Base-by-base conservation (phyloP, 2,888 invertebrate species). In the Gari tellinella region DNA sequence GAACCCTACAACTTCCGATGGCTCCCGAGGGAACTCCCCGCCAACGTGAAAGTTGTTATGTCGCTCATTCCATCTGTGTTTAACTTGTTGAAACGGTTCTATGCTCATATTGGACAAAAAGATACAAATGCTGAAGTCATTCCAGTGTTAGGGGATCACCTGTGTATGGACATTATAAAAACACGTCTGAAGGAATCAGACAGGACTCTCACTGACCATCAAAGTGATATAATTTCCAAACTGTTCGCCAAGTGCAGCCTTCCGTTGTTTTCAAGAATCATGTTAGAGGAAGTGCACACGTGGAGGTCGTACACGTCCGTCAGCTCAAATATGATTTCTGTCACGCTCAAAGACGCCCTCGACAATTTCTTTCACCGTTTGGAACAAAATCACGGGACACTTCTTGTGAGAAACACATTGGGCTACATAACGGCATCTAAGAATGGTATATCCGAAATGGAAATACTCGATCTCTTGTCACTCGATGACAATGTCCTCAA, bases 401-500 rank as follows among this genome's bases (percentile, higher is more conserved):
- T 72, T 1, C 72, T 88, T 17, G 87, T 89, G 7, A 68, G 74
- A 2, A 82, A 84, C 45, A 74, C 84, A 12, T 72, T 88, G n/a
- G 85, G 78, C 14, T 89, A 88, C 70, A 75, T 89, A 53, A 86
- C 88, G 0, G 87, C 86, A 7, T 76, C 86, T 3, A 66, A 78
- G 45, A 66, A 80, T 23, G 89, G 89, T 12, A 63, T 89, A 15
- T 85, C 86, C 25, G 86, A 87, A 65, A 76, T 78, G 26, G 88
- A 88, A 55, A 72, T 89, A 15, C 82, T 88, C 31, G 89, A 89
- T 75, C 60, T 88, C 1, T 67, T 89, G 14, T 86, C 86, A 0
- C 62, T 88, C 23, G 89, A 89, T 68, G 89, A 89, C 48, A 76
- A 83, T 1, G 87, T 89, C 1, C 69, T 89, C 21, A 84, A 82